Evolutionary conservation across 1,140 invertebrate genomes (phyloP), one percentile per base, ranked within the genome.

Genomic region (Archivesica marissinica): DNA sequence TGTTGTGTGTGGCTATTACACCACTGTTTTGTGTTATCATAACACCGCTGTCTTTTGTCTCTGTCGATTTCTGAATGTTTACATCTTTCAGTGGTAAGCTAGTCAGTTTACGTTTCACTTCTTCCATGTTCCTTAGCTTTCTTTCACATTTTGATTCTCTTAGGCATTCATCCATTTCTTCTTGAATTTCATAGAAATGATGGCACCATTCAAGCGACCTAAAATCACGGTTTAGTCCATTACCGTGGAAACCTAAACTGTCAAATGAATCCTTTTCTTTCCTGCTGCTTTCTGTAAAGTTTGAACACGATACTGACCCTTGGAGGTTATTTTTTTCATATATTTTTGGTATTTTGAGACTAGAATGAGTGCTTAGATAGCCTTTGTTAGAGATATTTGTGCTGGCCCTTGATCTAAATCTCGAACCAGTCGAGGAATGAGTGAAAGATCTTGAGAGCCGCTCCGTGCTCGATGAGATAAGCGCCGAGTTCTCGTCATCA

Each of bases 171-270:
- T 92, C 91, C 92, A 92, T 92, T 86, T 92, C 92, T 64, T 88
- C 84, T 85, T 92, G 92, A 41, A 92, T 92, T 84, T 92, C 89
- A 52, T 90, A 89, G 72, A 90, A 92, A 64, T 91, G 86, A 41
- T 89, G 87, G 72, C 90, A 91, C 91, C 90, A 92, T 70, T 91
- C 90, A 20, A 85, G 25, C 11, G 87, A 88, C 78, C 90, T 90
- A 50, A 86, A 89, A 75, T 92, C 90, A 28, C 54, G 81, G 39
- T 85, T 85, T 28, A 85, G 38, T 30, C 74, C 44, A 78, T 44
- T 70, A n/a, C 54, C 66, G 39, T 74, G 47, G 44, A 72, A 56
- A 52, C 64, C 44, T 41, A 81, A 59, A 35, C 6, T 39, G 1
- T 64, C 77, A 50, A 79, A 52, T 44, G 68, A 25, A 9, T 64